phyloP scores from a whole-genome alignment of 2,888 invertebrate genomes.

The Tetheella fluctuosa region DNA sequence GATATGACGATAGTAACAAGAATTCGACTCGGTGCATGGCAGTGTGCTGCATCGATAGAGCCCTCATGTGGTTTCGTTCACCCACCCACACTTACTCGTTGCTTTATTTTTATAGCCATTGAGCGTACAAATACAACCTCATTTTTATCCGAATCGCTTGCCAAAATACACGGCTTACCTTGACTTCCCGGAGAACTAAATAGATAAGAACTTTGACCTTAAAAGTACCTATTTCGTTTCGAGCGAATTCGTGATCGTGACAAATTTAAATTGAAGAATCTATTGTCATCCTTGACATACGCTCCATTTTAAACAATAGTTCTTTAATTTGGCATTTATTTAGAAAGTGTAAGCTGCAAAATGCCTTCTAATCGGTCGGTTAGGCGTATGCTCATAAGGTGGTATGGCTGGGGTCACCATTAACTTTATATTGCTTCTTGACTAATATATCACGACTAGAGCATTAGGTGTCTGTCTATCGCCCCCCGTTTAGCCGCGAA shows the following conservation, averaged over 20 bases:
- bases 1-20: slow-evolving; percentile 19
- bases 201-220: slow-evolving; percentile 55
- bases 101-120: slow-evolving; percentile 41
- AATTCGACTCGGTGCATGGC: slow-evolving; percentile 21
- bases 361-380: slow-evolving; percentile 20
- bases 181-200: slow-evolving; percentile 51
- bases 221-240: slow-evolving; percentile 47
- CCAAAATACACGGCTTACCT: slow-evolving; percentile 43
- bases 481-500: slow-evolving; percentile 67
- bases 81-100: slow-evolving; percentile 41
- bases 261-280: slow-evolving; percentile 70
- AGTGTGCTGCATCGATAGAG: slow-evolving; percentile 59
- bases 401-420: slow-evolving; percentile 60
- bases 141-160: slow-evolving; percentile 34
- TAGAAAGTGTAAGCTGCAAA: slow-evolving; percentile 50
- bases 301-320: slow-evolving; percentile 66
- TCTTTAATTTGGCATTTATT: slow-evolving; percentile 54
- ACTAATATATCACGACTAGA: slow-evolving; percentile 72
- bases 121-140: slow-evolving; percentile 44
- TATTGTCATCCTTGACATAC: slow-evolving; percentile 73
- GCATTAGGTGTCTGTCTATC: slow-evolving; percentile 70
- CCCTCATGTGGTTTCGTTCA: slow-evolving; percentile 61
- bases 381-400: slow-evolving; percentile 44
- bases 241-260: slow-evolving; percentile 71
- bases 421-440: slow-evolving; percentile 45